Base-by-base conservation (phyloP, 2,797 vertebrate species). In the Crax fasciolata region DNA sequence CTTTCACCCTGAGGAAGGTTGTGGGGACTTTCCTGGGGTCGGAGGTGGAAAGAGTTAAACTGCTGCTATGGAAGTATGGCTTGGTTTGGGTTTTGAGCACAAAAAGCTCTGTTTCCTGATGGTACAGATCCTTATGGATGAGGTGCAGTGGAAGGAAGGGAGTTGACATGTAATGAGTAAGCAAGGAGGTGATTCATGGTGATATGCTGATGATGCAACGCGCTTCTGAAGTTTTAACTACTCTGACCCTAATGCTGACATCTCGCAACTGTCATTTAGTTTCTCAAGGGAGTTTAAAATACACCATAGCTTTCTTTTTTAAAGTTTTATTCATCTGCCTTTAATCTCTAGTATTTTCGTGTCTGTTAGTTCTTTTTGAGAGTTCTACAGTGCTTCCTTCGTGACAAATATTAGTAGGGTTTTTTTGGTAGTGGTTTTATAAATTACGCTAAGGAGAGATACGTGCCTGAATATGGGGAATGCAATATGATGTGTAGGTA, bases 161-260 rank as follows among this genome's bases (percentile, higher is more conserved):
- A 62, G 49, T 67, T 62, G 20, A 38, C 46, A 21, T 78, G 27
- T 74, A 75, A 24, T 65, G 82, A 85, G 73, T 77, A 75, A 93
- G 78, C 84, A 80, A 0, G 51, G 62, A 87, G 68, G 43, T 24
- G 54, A 25, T 54, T 92, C 43, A 44, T 92, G 66, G 58, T 48
- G 85, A 68, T 48, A 27, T 55, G 51, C 55, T 84, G 66, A 78
- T 95, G 89, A 84, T 51, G 79, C 84, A 89, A 16, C 72, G 58
- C 3, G 28, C 80, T 95, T 89, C 0, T 0, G 87, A 88, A 80
- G 28, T 17, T 93, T 82, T 84, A 81, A 86, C 48, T 91, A 43
- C 82, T 78, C 65, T 65, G 76, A 63, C 66, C n/a, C 70, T 88
- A 88, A 44, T 80, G 51, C 27, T 79, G 58, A 48, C 24, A 25